Base-by-base conservation (phyloP, 2,797 vertebrate species). In the Gymnoscopelus microlampas region DNA sequence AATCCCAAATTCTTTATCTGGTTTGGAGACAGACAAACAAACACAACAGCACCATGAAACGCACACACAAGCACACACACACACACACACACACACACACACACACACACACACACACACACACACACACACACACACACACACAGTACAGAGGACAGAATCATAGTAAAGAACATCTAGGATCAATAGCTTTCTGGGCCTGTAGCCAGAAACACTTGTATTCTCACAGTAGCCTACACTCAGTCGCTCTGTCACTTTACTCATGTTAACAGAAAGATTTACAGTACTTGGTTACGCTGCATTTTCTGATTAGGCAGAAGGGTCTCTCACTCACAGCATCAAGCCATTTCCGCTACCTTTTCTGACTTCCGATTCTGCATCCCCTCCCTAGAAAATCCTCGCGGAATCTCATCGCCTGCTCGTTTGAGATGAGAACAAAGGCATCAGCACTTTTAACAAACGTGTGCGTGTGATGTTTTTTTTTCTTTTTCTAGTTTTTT, bases 111-210 rank as follows among this genome's bases (percentile, higher is more conserved):
- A 72, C 78, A 73, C 70, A 59, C 61, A 68, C 65, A 74, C 35
- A 7, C 35, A 50, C 14, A 50, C 49, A 12, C 49, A 5, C 11
- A 50, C 66, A 60, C 57, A 60, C 66, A 72, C 50, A 72, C 78
- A 73, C 70, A 59, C 61, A 1, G 19, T 19, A 8, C 39, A 39
- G 6, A 39, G 6, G 73, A 72, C 70, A 66, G 53, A 68, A 71
- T 68, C 66, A 62, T 13, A 73, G 70, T 66, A 64, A 12, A 70
- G 64, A 81, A 79, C 69, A 74, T 64, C 54, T 2, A 58, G 68
- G 78, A 90, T 89, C 88, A 84, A 87, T 85, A 77, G 73, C 66
- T 78, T 74, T 75, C 82, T 64, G 81, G 83, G 86, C 74, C 39
- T 2, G 12, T 66, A 73, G 87, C 85, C 85, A 84, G 76, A 56